Conservation (phyloP, 1,140 invertebrate species). For the Tetramorium parvispinum region DNA sequence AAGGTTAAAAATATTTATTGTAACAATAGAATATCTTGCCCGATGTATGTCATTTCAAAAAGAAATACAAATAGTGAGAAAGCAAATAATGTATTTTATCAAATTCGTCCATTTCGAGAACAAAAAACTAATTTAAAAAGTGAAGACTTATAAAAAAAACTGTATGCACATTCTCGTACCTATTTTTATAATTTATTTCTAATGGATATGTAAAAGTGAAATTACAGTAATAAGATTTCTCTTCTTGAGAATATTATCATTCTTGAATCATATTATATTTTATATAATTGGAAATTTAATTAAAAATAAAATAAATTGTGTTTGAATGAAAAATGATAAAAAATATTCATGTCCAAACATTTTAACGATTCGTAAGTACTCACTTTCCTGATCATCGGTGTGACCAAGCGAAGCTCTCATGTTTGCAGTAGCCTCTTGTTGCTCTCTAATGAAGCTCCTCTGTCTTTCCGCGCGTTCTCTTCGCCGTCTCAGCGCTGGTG, state of each 20-base stretch:
- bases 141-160: neutral
- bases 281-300: neutral
- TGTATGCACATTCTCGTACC: neutral
- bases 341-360: neutral
- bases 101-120: neutral
- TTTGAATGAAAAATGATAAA: neutral
- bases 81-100: neutral
- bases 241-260: neutral
- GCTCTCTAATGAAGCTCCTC: conserved; percentile 92
- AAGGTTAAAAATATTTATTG: neutral
- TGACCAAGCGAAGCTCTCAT: conserved; percentile 84
- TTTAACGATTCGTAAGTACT: conserved; percentile 64
- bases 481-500: conserved; percentile 90
- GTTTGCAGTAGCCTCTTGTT: conserved; percentile 89
- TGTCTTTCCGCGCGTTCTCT: conserved; percentile 93
- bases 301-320: neutral
- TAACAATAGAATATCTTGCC: neutral
- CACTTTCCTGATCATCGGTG: conserved; percentile 85
- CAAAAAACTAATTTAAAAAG: neutral
- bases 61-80: neutral
- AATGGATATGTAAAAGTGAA: neutral
- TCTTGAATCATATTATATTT: neutral
- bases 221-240: conserved; percentile 4
- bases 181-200: neutral
- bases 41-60: neutral